These are phyloP conservation scores for Murina feae DNA, from an alignment of 2,113 vertebrate species.

Conservation along the genomic window DNA sequence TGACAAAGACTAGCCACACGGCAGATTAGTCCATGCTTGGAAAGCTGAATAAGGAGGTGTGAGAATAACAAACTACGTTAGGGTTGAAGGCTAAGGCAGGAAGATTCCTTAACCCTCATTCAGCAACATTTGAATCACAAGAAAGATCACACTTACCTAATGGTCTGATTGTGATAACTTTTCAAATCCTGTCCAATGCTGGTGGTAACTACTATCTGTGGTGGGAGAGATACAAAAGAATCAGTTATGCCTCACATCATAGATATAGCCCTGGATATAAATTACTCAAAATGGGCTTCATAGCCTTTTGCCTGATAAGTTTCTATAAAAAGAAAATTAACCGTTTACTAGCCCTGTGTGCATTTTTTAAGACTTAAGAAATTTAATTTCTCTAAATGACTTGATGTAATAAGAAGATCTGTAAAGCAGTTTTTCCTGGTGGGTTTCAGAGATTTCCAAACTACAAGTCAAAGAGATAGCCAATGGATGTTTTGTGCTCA, in stretches of 20 bases:
- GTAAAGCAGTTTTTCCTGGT: background rate
- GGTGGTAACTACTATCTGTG: slow-evolving; percentile 78
- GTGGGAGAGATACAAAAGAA: slow-evolving; percentile 51
- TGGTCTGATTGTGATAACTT: slow-evolving; percentile 76
- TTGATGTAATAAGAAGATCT: background rate
- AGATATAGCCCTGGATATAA: background rate
- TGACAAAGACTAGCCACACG: slow-evolving; percentile 17
- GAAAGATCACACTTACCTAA: slow-evolving; percentile 77
- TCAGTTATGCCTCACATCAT: background rate
- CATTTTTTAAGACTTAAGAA: slow-evolving; percentile 13
- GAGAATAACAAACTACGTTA: background rate
- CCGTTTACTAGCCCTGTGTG: background rate
- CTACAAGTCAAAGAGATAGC: background rate
- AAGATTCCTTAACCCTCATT: background rate
- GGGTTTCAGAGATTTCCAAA: background rate
- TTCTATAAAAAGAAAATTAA: slow-evolving; percentile 27
- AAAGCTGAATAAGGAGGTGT: background rate
- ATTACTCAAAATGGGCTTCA: background rate
- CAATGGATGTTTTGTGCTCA: background rate
- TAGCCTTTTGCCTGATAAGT: background rate
- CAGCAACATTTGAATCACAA: background rate
- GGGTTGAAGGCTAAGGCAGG: background rate
- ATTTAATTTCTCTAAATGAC: slow-evolving; percentile 34
- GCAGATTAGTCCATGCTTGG: background rate
- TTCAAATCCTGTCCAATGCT: slow-evolving; percentile 77